A percentile compares a stretch with the other conserved stretches of the same genome.
Conservation (phyloP, 2,113 vertebrate species). For the Triplophysa siluroides region DNA sequence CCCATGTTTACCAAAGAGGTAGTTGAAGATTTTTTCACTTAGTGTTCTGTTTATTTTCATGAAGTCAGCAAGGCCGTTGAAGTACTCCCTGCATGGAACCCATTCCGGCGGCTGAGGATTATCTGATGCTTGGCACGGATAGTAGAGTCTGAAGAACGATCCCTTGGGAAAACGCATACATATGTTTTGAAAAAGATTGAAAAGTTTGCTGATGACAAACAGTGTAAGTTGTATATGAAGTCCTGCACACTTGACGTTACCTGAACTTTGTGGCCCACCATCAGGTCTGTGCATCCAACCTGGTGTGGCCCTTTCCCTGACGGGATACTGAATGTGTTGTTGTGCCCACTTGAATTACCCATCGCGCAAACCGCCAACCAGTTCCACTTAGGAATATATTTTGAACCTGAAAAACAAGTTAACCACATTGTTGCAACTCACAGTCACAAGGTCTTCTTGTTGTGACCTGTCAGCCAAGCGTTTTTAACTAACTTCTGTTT, state of each 20-base stretch:
- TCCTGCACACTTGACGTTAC: conserved; percentile 67
- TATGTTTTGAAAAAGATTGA: background rate
- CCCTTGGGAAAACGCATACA: conserved; percentile 70
- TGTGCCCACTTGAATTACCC: conserved; percentile 64
- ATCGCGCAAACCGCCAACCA: conserved; percentile 60
- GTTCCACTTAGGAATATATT: conserved; percentile 11
- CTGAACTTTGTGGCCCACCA: conserved; percentile 82
- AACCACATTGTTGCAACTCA: background rate
- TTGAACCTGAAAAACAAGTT: conserved; percentile 50
- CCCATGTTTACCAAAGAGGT: conserved; percentile 82
- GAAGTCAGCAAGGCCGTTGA: conserved; percentile 85
- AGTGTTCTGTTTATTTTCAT: conserved; percentile 81
- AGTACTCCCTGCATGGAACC: conserved; percentile 90
- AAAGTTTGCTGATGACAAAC: background rate
- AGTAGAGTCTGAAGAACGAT: conserved; percentile 89
- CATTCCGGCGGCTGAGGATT: conserved; percentile 75
- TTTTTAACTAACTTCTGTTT: background rate
- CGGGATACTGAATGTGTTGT: conserved; percentile 78
- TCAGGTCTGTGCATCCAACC: conserved; percentile 89
- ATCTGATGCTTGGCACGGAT: conserved; percentile 77
- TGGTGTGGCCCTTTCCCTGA: conserved; percentile 80
- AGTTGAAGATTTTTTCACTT: conserved; percentile 76
- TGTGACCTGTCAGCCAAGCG: background rate
- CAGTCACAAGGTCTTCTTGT: background rate
- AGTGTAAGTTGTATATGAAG: background rate